Conservation (phyloP, 2,113 vertebrate genomes). For the Cettia cetti region DNA sequence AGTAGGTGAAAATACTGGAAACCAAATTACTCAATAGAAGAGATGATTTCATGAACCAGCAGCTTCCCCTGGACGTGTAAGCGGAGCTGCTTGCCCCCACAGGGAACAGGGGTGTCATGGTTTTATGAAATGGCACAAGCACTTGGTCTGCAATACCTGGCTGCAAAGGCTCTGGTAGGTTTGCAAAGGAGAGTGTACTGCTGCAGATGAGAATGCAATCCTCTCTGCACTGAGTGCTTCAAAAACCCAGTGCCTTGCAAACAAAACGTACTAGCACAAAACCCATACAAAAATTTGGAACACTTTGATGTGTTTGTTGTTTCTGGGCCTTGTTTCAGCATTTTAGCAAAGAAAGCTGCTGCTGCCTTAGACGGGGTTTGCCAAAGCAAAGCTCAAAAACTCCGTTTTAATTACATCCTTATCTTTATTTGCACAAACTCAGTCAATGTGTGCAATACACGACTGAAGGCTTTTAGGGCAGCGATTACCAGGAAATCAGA, state of each 20-base stretch:
- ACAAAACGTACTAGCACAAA: not conserved
- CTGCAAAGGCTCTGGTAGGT: not conserved
- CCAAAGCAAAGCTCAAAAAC: not conserved
- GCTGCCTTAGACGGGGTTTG: accelerated
- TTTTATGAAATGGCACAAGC: not conserved
- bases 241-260: not conserved
- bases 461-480: not conserved
- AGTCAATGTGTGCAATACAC: not conserved
- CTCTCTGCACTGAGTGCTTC: not conserved
- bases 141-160: not conserved
- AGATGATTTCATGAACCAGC: not conserved
- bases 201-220: not conserved
- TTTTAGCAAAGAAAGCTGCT: not conserved
- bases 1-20: not conserved
- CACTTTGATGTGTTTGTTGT: accelerated
- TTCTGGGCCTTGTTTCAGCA: not conserved
- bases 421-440: not conserved
- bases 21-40: not conserved
- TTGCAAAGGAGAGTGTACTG: not conserved
- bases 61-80: not conserved
- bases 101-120: accelerated
- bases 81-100: not conserved
- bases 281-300: not conserved
- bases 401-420: not conserved
- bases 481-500: not conserved